Base-by-base conservation (phyloP, 2,888 invertebrate species). In the Acanthopleura granulata region DNA sequence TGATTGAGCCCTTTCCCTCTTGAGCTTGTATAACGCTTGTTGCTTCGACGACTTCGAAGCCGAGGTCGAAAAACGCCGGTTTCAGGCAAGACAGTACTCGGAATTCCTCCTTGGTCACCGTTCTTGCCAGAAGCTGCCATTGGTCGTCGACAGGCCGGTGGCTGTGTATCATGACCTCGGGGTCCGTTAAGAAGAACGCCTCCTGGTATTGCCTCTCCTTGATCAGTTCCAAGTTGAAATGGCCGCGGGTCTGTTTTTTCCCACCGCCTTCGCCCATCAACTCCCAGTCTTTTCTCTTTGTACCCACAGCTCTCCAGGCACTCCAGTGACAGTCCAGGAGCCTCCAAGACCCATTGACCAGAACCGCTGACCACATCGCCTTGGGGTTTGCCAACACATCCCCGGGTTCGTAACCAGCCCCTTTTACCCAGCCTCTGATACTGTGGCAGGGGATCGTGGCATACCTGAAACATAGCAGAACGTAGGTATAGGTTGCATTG, bases 61-160 rank as follows among this genome's bases (percentile, higher is more conserved):
- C 66, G 12, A 27, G 6, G 22, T 66, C 66, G 6, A 66, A 66
- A 27, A 66, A 66, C 29, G 15, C 29, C 3, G 66, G 66, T 27
- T 66, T 22, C 29, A 66, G 29, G 14, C 3, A 66, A 1, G 66
- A 15, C 29, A 66, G 16, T 27, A 22, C 4, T 25, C 66, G 22
- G 66, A 66, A 66, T 27, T 66, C 66, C 22, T 66, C 66, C 22
- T 16, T 18, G 29, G 66, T 22, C 4, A 66, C 66, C 1, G 29
- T 22, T 25, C 66, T 66, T 1, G 66, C 66, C 25, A 66, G 29
- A 16, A 66, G 66, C 25, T 66, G 66, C 66, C 66, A 66, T 27
- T 25, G 22, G 16, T 22, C 27, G 29, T 66, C 29, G 4, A 66
- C 25, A 27, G 66, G 66, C 1, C 3, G 25, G 25, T 66, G 66